Conservation (phyloP, 1,140 invertebrate species). For the Listronotus bonariensis region DNA sequence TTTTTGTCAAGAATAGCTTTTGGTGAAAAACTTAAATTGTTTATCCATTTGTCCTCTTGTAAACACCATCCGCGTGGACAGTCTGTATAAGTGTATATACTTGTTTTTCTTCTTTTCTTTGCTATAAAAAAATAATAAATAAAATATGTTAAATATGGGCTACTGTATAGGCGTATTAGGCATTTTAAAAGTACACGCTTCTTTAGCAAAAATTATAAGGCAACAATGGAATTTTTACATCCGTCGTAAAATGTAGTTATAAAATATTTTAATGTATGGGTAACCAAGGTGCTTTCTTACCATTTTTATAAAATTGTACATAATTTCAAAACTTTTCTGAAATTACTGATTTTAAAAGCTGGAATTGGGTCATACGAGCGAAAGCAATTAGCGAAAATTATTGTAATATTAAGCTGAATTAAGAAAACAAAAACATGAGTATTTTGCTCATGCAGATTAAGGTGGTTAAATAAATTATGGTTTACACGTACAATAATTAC, state of each 20-base stretch:
- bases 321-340: not conserved
- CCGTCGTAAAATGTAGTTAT: conserved; percentile 1
- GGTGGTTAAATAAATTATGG: not conserved
- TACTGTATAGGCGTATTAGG: not conserved
- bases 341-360: not conserved
- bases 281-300: not conserved
- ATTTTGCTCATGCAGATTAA: not conserved
- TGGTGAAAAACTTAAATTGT: too few relatives aligned
- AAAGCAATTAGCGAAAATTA: not conserved
- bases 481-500: too few relatives aligned
- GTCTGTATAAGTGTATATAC: too few relatives aligned
- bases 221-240: conserved; percentile 3
- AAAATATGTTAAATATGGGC: not conserved
- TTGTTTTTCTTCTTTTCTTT: too few relatives aligned
- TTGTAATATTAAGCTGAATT: not conserved
- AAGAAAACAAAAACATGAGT: conserved; percentile 1
- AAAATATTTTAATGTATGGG: not conserved
- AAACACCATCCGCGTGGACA: too few relatives aligned
- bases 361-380: not conserved
- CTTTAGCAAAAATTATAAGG: not conserved
- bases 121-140: too few relatives aligned
- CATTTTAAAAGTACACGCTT: too few relatives aligned
- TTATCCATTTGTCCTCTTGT: too few relatives aligned
- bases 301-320: conserved; percentile 4
- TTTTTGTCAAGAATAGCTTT: too few relatives aligned